Conservation (phyloP, 2,797 vertebrate genomes). For the Heteromormyrus szaboi region DNA sequence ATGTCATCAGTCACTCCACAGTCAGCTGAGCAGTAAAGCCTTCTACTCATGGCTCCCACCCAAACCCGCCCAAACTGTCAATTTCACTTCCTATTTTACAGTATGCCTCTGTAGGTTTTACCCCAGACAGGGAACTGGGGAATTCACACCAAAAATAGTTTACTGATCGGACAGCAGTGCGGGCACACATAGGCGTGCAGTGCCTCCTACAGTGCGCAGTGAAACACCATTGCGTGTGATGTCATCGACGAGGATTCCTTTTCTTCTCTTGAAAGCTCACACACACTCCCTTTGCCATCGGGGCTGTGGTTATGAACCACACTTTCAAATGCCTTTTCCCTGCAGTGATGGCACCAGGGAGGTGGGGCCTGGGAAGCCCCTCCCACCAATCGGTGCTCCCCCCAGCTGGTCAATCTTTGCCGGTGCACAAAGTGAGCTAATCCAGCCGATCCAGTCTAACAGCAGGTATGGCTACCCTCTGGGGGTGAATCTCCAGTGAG, state of each 20-base stretch:
- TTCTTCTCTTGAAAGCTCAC: background rate
- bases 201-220: background rate
- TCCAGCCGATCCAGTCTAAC: background rate
- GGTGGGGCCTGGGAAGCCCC: background rate
- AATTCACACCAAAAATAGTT: background rate
- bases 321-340: background rate
- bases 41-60: background rate
- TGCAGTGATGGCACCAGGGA: background rate
- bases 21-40: background rate
- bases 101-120: background rate
- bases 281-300: background rate
- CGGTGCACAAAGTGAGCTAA: background rate
- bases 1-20: background rate
- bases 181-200: background rate
- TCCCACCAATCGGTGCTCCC: background rate
- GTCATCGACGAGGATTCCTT: background rate
- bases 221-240: background rate
- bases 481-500: background rate
- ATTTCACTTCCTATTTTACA: background rate
- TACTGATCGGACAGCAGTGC: background rate
- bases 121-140: background rate
- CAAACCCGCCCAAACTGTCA: background rate
- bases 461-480: background rate
- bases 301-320: background rate
- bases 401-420: background rate